Base-by-base conservation (phyloP, 2,888 invertebrate species). In the Pseudeuparius sepicola region DNA sequence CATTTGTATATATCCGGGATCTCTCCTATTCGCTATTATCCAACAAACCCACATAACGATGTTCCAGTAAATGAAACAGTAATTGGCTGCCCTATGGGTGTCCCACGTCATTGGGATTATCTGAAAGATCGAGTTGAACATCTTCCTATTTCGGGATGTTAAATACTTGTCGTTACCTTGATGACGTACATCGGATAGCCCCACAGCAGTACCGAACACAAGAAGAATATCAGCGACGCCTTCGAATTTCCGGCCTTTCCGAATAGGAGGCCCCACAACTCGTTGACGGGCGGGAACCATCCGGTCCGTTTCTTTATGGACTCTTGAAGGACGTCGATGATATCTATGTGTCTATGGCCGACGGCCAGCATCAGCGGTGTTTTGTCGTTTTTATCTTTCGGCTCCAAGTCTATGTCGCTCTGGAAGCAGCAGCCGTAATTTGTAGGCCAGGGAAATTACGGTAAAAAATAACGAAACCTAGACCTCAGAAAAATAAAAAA, bases 151-250 rank as follows among this genome's bases (percentile, higher is more conserved):
- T n/a, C n/a, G n/a, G n/a, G 26, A 10, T 25, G 6, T 6, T n/a
- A n/a, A n/a, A n/a, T n/a, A n/a, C n/a, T n/a, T n/a, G n/a, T n/a
- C n/a, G 67, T 66, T 62, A 82, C 83, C 64, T 84, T 73, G 41
- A 90, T 75, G 51, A 90, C 70, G 55, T 92, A 93, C 86, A 92
- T 88, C 0, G 92, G 92, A 60, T 92, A 92, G 5, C 85, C 90
- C 90, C 90, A 92, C 14, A 88, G 63, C 4, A 90, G 64, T 6
- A 90, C 83, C 1, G 87, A 88, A 39, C 84, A 73, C 52, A 92
- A 68, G 56, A 92, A 89, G 53, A 92, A 75, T 15, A 90, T 62
- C 12, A 92, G 60, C 1, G 92, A 89, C 10, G 85, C 84, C 61
- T 90, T 92, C 1, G 87, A 87, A 54, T 90, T 86, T 0, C 89